A percentile compares a stretch with the other conserved stretches of the same genome.
Conservation (phyloP, 2,888 invertebrate genomes). For the Eumerus sabulonum region DNA sequence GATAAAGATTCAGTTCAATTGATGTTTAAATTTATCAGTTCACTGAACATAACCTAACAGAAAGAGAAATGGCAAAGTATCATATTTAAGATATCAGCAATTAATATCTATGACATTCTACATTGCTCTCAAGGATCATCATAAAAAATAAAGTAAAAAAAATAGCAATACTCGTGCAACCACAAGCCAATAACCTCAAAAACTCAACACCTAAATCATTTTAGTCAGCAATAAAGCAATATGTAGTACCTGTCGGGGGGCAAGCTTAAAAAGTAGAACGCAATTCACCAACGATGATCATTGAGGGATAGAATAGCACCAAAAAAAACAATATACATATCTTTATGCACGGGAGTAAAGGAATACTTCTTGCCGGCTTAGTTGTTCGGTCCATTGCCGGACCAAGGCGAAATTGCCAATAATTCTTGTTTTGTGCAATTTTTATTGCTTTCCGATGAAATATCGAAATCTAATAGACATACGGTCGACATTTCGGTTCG, state of each 20-base stretch:
- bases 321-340: too few relatives aligned
- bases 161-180: too few relatives aligned
- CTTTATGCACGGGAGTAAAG: too few relatives aligned
- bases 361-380: too few relatives aligned
- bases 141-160: slow-evolving; percentile 1
- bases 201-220: too few relatives aligned
- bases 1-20: not conserved
- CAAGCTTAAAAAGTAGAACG: too few relatives aligned
- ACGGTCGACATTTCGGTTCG: slow-evolving; percentile 37
- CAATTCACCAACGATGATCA: too few relatives aligned
- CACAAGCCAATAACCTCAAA: too few relatives aligned
- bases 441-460: slow-evolving; percentile 63
- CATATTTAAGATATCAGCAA: slow-evolving; percentile 8
- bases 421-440: slow-evolving; percentile 60
- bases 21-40: slow-evolving; percentile 11
- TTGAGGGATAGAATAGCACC: too few relatives aligned
- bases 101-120: not conserved
- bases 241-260: too few relatives aligned
- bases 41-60: slow-evolving; percentile 11
- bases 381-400: not conserved
- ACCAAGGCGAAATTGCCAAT: slow-evolving; percentile 56
- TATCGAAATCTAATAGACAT: slow-evolving; percentile 62
- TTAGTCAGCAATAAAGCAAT: too few relatives aligned
- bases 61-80: slow-evolving; percentile 16
- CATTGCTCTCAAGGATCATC: not conserved